phyloP scores from a whole-genome alignment of 2,113 vertebrate genomes.

The Cervus canadensis region DNA sequence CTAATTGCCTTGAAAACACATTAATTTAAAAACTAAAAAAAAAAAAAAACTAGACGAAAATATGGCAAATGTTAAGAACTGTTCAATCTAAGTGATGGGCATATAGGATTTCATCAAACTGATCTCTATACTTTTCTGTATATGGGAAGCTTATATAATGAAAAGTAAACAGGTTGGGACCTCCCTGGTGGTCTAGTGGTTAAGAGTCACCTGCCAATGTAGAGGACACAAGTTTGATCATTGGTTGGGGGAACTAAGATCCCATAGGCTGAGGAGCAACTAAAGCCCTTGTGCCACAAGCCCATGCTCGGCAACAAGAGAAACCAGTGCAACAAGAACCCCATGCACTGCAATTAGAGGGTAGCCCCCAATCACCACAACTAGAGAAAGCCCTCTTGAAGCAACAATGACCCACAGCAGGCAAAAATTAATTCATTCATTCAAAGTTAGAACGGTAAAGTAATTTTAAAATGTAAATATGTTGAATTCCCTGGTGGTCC shows the following conservation, averaged over 20 bases:
- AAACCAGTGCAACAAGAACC: not conserved
- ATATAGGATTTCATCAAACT: not conserved
- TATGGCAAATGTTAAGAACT: not conserved
- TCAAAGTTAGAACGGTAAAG: not conserved
- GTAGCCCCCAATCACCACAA: not conserved
- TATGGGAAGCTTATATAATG: not conserved
- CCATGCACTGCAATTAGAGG: not conserved
- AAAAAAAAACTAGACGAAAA: not conserved
- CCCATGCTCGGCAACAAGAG: not conserved
- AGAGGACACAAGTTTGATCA: not conserved
- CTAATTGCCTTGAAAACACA: not conserved
- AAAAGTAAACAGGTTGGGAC: not conserved
- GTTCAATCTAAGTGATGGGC: not conserved
- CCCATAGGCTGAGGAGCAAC: not conserved
- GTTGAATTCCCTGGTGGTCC: not conserved
- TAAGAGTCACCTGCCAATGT: not conserved
- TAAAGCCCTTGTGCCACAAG: not conserved
- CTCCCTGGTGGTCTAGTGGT: not conserved
- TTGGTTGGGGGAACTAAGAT: not conserved
- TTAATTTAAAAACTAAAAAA: not conserved
- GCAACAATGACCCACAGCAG: not conserved
- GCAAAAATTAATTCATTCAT: not conserved
- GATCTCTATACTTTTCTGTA: not conserved
- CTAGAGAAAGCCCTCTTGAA: not conserved
- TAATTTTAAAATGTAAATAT: not conserved